These are phyloP conservation scores for Actinostola sp. DNA, from an alignment of 92 coral and sea anemone genomes.

Conservation along the genomic window DNA sequence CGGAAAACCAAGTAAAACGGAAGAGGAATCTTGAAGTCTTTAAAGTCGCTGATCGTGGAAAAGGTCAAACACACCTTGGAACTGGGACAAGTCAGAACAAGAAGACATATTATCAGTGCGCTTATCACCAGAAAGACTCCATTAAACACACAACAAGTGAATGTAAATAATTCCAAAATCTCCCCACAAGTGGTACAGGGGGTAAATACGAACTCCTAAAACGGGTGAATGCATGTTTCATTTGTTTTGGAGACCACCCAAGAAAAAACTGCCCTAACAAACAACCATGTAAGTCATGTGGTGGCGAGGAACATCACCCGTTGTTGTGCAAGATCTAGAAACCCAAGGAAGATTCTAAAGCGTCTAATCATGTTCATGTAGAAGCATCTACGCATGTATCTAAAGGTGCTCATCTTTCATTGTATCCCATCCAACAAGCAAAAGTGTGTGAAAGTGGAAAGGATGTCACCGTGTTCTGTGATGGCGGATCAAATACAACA, in stretches of 20 bases:
- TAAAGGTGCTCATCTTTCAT: conserved; percentile 46
- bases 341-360: too few species aligned
- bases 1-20: too few species aligned
- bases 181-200: conserved; percentile 42
- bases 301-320: conserved; percentile 57
- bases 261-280: conserved; percentile 54
- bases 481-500: conserved; percentile 64
- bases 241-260: conserved; percentile 63
- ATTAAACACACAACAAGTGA: too few species aligned
- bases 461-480: conserved; percentile 63
- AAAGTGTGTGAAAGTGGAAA: conserved; percentile 62
- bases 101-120: too few species aligned
- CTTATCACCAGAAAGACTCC: too few species aligned
- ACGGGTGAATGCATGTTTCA: conserved; percentile 64
- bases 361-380: conserved; percentile 20
- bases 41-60: too few species aligned
- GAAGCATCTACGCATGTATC: conserved; percentile 41
- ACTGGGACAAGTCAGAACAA: too few species aligned
- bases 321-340: conserved; percentile 49
- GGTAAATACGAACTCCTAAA: conserved; percentile 63
- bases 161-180: too few species aligned
- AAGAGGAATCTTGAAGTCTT: too few species aligned
- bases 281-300: conserved; percentile 52
- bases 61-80: too few species aligned
- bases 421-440: conserved; percentile 70